Evolutionary conservation across 1,140 invertebrate species (phyloP).

Genomic region (Belonocnema kinseyi): DNA sequence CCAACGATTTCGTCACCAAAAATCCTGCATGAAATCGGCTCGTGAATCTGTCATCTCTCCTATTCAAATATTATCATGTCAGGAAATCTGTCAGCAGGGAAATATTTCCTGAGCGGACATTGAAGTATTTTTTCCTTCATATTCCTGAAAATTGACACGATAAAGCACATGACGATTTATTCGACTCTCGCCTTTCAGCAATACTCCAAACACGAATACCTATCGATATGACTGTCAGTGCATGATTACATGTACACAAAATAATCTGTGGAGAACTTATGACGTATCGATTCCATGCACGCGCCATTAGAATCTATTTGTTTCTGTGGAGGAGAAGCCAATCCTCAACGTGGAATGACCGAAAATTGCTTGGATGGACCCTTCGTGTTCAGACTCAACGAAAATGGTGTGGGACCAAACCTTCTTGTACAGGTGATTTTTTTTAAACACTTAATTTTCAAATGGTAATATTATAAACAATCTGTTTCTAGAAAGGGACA

Average conservation of each 20-base stretch:
- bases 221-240: neutral
- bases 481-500: no score
- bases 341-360: conserved; percentile 46
- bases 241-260: neutral
- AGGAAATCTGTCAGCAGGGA: neutral
- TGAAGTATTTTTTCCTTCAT: neutral
- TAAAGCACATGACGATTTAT: neutral
- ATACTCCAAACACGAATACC: no score
- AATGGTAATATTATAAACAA: neutral
- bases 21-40: neutral
- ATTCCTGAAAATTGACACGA: neutral
- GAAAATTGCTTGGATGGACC: conserved; percentile 77
- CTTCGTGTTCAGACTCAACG: conserved; percentile 85
- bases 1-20: neutral
- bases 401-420: conserved; percentile 85
- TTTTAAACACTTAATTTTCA: neutral
- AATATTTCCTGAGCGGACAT: neutral
- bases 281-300: neutral
- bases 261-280: neutral
- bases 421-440: conserved; percentile 81
- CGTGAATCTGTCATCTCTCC: neutral
- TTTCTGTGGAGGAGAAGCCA: neutral
- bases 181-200: no score
- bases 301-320: neutral
- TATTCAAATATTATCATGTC: neutral